A percentile compares a stretch with the other conserved stretches of the same genome.
phyloP scores from a whole-genome alignment of 2,113 vertebrate genomes.

The Vulpes ferrilata region DNA sequence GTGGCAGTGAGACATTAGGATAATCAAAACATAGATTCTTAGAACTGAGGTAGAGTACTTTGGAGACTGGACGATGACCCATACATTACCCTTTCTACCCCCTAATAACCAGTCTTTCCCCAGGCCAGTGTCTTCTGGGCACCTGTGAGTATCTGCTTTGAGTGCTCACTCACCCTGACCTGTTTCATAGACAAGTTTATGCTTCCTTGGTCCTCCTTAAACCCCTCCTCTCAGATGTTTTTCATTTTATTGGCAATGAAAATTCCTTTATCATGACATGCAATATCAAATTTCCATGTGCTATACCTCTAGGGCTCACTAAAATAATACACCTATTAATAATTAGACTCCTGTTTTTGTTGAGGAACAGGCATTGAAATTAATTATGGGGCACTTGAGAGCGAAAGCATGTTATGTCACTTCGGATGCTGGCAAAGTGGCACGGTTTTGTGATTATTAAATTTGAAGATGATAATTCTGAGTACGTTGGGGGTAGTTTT shows the following conservation, averaged over 20 bases:
- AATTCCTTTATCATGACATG: conserved; percentile 77
- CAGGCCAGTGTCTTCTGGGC: conserved; percentile 38
- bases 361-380: background rate
- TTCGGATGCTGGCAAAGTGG: background rate
- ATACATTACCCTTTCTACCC: background rate
- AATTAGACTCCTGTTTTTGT: conserved; percentile 48
- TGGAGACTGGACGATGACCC: conserved; percentile 39
- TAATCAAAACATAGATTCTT: conserved; percentile 56
- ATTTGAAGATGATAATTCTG: background rate
- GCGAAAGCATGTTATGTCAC: background rate
- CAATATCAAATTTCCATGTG: conserved; percentile 69
- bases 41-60: conserved; percentile 2
- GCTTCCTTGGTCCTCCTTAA: background rate
- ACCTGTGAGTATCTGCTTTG: background rate
- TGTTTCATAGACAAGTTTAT: conserved; percentile 57
- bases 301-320: background rate
- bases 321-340: conserved; percentile 63
- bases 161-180: background rate
- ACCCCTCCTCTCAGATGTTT: conserved; percentile 45
- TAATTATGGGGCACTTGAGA: background rate
- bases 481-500: background rate
- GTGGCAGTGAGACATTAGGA: background rate
- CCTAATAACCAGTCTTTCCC: background rate
- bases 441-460: background rate
- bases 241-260: conserved; percentile 81